Evolutionary conservation across 2,797 vertebrate species (phyloP), one percentile per base, ranked within the genome.

Genomic region (Leuciscus waleckii): DNA sequence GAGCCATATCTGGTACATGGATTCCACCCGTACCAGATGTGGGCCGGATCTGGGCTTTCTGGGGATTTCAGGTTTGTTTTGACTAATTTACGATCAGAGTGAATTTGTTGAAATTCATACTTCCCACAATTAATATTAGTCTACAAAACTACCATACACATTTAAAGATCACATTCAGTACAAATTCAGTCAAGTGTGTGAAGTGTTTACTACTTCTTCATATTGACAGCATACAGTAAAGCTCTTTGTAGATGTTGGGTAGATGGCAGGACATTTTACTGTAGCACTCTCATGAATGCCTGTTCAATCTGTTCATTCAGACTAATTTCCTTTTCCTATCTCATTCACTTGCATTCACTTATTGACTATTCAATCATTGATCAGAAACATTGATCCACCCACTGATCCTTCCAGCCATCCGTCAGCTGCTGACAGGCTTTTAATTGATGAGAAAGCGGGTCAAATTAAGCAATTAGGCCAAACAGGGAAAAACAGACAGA

Each of bases 401-500:
- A 92, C 94, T 93, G 94, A 94, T 95, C 93, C 94, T 93, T 94
- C 94, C 92, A 92, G 78, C 93, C 93, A 94, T 95, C 94, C 92
- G 92, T 95, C 94, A 91, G 87, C 90, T 88, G 88, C 94, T 93
- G 94, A 95, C 94, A 95, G 93, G 93, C 92, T 95, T 95, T 95
- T 95, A 95, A 95, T 95, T 96, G 94, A 95, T 94, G 92, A 90
- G 94, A 92, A 92, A 94, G 92, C 91, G 89, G 93, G 93, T 95
- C 93, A 94, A 94, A 95, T 95, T 94, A 93, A 95, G 95, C 94
- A 95, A 95, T 96, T 95, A 95, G 94, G 89, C 92, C 93, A 93
- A 94, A 93, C 93, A 93, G 92, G 81, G 91, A 93, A 93, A 93
- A 92, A 93, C 88, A 94, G 92, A 92, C 93, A 93, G 92, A 94